These are phyloP conservation scores for Scalopus aquaticus DNA, from an alignment of 2,113 vertebrate genomes.

Conservation along the genomic window DNA sequence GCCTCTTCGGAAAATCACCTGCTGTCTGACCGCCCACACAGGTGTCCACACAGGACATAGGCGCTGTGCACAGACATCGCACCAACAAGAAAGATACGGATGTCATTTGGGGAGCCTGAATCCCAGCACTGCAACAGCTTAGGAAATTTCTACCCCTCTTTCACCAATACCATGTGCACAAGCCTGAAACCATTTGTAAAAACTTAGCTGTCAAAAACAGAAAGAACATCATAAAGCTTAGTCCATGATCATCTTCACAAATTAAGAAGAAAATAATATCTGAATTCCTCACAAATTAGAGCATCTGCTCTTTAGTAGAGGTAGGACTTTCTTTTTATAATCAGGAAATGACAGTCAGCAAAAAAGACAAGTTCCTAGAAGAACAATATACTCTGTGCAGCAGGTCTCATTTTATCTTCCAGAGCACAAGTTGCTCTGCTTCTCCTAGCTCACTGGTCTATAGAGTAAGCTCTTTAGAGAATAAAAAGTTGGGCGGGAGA, in stretches of 20 bases:
- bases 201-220: background rate
- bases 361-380: background rate
- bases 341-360: background rate
- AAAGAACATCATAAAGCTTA: background rate
- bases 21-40: background rate
- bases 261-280: background rate
- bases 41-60: background rate
- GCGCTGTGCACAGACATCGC: background rate
- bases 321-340: background rate
- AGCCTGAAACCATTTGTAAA: background rate
- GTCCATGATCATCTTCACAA: background rate
- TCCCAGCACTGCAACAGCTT: background rate
- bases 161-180: background rate
- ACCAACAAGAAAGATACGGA: fast-evolving
- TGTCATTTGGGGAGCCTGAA: background rate
- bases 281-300: background rate
- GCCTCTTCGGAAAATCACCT: background rate
- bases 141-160: background rate
- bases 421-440: background rate
- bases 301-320: background rate
- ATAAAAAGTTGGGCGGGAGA: background rate
- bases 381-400: background rate
- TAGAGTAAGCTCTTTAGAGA: background rate
- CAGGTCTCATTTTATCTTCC: background rate
- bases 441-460: background rate